phyloP scores from a whole-genome alignment of 2,888 invertebrate species.

The Willowsia nigromaculata region DNA sequence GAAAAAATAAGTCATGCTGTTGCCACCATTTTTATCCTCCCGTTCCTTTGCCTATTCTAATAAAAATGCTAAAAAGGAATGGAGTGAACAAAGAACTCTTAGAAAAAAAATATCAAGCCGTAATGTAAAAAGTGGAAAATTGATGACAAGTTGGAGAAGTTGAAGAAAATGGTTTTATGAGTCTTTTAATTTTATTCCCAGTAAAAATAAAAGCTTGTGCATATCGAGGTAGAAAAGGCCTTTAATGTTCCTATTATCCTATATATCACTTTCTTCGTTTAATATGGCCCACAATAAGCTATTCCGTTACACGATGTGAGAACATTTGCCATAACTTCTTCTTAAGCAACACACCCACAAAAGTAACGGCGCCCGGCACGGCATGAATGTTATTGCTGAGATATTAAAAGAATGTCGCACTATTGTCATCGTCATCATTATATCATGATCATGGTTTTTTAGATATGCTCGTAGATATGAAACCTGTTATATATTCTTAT shows the following conservation, averaged over 20 bases:
- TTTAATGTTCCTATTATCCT: not conserved
- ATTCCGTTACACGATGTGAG: not conserved
- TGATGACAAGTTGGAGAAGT: constrained; percentile 53
- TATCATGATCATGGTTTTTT: not conserved
- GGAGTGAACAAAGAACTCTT: constrained; percentile 27
- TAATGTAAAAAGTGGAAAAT: constrained; percentile 59
- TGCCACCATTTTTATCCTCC: constrained; percentile 42
- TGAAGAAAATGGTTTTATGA: constrained; percentile 64
- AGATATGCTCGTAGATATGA: not conserved
- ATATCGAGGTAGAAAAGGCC: constrained; percentile 2
- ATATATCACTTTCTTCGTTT: not conserved
- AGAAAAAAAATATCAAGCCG: constrained; percentile 26
- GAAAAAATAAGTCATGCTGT: constrained; percentile 66
- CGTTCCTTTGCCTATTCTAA: not conserved
- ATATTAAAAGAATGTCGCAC: constrained; percentile 48
- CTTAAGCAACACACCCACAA: not conserved
- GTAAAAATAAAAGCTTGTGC: constrained; percentile 24
- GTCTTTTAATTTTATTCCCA: constrained; percentile 67
- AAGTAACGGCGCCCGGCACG: constrained; percentile 39
- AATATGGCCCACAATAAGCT: not conserved
- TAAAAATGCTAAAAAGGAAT: constrained; percentile 16
- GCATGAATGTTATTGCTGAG: constrained; percentile 46
- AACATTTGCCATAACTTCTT: not conserved
- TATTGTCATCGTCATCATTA: constrained; percentile 40
- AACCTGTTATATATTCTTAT: not conserved